Conservation (phyloP, 2,113 vertebrate species). For the Petrocephalus microphthalmus region DNA sequence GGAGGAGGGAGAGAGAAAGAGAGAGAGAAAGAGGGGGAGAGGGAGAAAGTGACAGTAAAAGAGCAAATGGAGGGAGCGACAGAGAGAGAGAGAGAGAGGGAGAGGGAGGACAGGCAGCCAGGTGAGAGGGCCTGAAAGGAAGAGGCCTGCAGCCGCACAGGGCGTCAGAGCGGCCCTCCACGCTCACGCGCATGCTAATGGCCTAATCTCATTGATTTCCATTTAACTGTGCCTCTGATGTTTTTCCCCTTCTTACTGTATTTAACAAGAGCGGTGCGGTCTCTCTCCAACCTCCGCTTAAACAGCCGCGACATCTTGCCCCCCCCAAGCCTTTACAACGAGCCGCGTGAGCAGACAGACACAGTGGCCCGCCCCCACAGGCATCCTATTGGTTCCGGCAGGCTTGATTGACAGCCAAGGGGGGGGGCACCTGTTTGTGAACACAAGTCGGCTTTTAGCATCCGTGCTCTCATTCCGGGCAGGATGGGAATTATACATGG, state of each 20-base stretch:
- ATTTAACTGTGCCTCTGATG: constrained; percentile 68
- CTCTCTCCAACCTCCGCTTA: constrained; percentile 46
- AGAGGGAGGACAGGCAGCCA: background rate
- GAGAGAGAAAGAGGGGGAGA: background rate
- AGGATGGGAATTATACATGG: background rate
- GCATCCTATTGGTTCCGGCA: background rate
- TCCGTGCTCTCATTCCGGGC: background rate
- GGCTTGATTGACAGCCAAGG: background rate
- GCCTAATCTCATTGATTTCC: constrained; percentile 73
- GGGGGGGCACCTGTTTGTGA: background rate
- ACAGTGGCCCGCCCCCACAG: constrained; percentile 31
- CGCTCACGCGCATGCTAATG: constrained; percentile 65
- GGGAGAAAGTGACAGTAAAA: background rate
- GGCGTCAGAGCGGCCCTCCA: constrained; percentile 28
- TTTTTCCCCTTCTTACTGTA: constrained; percentile 63
- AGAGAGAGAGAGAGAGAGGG: background rate
- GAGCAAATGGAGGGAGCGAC: background rate
- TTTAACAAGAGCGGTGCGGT: constrained; percentile 58
- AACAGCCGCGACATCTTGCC: constrained; percentile 51
- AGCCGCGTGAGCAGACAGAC: background rate
- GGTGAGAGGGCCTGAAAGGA: constrained; percentile 26
- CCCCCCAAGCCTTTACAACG: constrained; percentile 37
- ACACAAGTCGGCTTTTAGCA: background rate
- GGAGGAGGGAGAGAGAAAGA: background rate
- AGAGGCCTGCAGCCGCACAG: constrained; percentile 10